Evolutionary conservation across 2,888 invertebrate species (phyloP), one percentile per base, ranked within the genome.

Genomic region (Tenthredo livida): DNA sequence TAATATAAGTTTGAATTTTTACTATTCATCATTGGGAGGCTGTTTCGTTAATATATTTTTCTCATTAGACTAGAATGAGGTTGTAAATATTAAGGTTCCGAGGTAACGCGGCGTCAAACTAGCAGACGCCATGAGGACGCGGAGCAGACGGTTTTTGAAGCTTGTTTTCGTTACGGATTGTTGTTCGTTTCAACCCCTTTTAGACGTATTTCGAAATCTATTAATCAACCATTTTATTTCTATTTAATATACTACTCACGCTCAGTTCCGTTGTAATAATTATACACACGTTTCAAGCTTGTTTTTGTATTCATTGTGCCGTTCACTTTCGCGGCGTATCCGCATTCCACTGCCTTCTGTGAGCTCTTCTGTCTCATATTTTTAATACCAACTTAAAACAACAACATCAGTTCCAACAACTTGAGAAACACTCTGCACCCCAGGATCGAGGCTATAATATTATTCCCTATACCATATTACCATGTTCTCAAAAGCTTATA

Each of bases 121-220:
- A 93, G 93, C 93, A 93, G 93, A 93, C 93, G 93, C 93, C 93
- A 93, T 93, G 91, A 90, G 90, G 91, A 91, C 92, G 92, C 92
- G 91, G 90, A 93, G 93, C 93, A 93, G 93, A 93, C 93, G 93
- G 92, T 88, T 91, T 92, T 92, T 90, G 88, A 82, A 88, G 80
- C 85, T 82, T 21, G 85, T 85, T 85, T 72, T 85, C 54, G 37
- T 84, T 82, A 84, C 84, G 82, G 75, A 84, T 82, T 84, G 17
- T 50, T 58, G 33, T 15, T 29, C 54, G 58, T 40, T 37, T 40
- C 70, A 43, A 67, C 10, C 65, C 70, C 33, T 84, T 75, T 54
- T 40, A 43, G 12, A 17, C 43, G 25, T 21, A 50, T 61, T 77
- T 4, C 9, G 3, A 25, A 21, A 65, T 40, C 70, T 67, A 25